Conservation (phyloP, 2,888 invertebrate genomes). For the Temnothorax rugatulus region DNA sequence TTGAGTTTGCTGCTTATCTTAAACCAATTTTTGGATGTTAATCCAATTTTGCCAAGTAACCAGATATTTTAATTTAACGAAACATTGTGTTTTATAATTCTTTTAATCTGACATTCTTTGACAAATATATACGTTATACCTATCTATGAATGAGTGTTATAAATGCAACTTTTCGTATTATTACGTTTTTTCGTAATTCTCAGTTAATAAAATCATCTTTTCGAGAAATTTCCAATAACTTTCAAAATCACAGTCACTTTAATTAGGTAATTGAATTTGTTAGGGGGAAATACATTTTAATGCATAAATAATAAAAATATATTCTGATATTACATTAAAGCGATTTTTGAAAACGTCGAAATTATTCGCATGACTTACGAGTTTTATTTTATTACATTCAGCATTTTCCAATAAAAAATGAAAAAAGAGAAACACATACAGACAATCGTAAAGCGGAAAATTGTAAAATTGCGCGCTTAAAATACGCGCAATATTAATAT, state of each 20-base stretch:
- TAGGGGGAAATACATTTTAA: neutral
- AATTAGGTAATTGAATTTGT: conserved; percentile 42
- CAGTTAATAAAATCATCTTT: conserved; percentile 10
- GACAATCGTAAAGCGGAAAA: neutral
- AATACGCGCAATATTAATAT: conserved; percentile 10
- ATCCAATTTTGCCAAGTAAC: neutral
- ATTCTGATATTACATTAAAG: neutral
- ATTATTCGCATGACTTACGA: conserved; percentile 15
- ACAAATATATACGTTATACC: neutral
- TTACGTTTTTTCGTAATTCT: neutral
- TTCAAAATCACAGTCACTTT: neutral
- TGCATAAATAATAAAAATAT: conserved; percentile 37
- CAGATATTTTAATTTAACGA: neutral
- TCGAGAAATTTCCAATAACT: neutral
- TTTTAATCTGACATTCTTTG: neutral
- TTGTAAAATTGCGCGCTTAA: conserved; percentile 30
- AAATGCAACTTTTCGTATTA: conserved; percentile 2
- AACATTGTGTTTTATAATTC: neutral
- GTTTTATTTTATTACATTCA: conserved; percentile 19
- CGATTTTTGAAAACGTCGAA: conserved; percentile 1
- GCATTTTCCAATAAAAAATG: conserved; percentile 2
- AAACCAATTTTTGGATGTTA: neutral
- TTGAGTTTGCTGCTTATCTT: neutral
- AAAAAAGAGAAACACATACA: neutral
- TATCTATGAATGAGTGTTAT: neutral